Conservation (phyloP, 2,113 vertebrate genomes). For the Muntiacus reevesi region DNA sequence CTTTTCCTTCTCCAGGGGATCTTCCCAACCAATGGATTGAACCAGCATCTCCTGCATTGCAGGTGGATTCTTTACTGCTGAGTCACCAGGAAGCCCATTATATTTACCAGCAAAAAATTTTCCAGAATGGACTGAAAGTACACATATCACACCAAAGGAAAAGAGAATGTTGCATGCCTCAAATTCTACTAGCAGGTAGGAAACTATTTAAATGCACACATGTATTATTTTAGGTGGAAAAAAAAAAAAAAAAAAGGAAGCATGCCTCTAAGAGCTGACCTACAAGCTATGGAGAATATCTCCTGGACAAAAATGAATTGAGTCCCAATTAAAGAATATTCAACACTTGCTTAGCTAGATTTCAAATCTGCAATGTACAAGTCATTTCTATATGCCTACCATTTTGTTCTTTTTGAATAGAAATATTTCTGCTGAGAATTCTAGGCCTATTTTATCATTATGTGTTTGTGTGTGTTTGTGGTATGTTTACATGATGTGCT, state of each 20-base stretch:
- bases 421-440: neutral
- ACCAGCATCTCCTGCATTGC: neutral
- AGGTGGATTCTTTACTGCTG: neutral
- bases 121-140: neutral
- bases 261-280: neutral
- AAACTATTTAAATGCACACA: neutral
- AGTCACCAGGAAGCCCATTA: neutral
- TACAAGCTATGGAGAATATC: neutral
- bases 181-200: neutral
- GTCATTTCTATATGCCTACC: neutral
- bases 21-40: neutral
- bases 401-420: neutral
- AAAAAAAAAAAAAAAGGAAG: neutral
- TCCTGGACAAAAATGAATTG: neutral
- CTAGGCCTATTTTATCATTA: neutral
- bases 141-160: neutral
- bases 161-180: neutral
- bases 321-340: neutral
- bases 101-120: neutral
- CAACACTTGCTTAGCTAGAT: neutral
- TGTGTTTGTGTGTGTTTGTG: neutral
- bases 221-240: neutral
- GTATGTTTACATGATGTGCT: neutral
- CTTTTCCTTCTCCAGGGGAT: neutral
- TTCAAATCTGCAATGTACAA: neutral